Conservation (phyloP, 2,888 invertebrate species). For the Rhaphigaster nebulosa region DNA sequence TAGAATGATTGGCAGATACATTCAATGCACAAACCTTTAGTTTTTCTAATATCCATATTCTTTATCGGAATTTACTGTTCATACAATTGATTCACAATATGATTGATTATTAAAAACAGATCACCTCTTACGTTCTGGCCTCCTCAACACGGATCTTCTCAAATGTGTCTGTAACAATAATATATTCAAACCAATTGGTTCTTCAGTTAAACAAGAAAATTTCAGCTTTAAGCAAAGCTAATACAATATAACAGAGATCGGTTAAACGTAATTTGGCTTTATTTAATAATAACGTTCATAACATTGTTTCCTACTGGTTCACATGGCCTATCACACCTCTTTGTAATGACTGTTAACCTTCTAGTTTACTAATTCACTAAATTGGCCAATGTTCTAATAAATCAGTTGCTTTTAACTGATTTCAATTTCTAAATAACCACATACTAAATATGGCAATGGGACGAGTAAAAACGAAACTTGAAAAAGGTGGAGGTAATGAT, state of each 20-base stretch:
- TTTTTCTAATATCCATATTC: too few relatives aligned
- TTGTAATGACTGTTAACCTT: constrained; percentile 3
- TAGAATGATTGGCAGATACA: too few relatives aligned
- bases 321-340: neutral
- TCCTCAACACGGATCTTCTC: too few relatives aligned
- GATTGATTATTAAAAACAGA: too few relatives aligned
- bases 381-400: neutral
- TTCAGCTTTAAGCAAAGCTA: too few relatives aligned
- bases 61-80: too few relatives aligned
- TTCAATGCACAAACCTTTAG: too few relatives aligned
- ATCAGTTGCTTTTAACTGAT: neutral
- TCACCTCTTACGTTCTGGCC: too few relatives aligned
- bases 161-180: too few relatives aligned
- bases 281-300: neutral
- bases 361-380: neutral
- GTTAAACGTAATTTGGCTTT: neutral
- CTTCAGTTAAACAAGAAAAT: neutral
- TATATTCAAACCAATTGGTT: too few relatives aligned
- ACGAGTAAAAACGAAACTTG: constrained; percentile 70
- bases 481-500: constrained; percentile 70
- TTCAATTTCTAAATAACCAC: neutral
- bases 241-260: too few relatives aligned
- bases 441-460: constrained; percentile 65
- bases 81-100: too few relatives aligned
- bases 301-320: neutral